Conservation (phyloP, 2,888 invertebrate genomes). For the Caenorhabditis wallacei region DNA sequence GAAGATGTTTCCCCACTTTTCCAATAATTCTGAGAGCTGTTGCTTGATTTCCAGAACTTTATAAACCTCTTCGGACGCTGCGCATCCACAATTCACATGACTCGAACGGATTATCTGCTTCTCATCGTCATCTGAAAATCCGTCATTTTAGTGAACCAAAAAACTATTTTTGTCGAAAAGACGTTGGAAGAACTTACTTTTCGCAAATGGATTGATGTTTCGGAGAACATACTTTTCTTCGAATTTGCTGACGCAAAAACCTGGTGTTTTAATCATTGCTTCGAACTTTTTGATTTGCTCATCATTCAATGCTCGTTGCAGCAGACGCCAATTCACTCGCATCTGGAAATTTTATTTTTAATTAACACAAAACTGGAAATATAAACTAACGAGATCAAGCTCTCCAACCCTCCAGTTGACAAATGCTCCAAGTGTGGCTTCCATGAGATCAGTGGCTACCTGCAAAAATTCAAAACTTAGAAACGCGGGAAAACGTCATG, state of each 20-base stretch:
- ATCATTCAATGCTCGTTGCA: constrained; percentile 28
- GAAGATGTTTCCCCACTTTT: constrained; percentile 11
- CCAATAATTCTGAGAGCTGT: constrained; percentile 3
- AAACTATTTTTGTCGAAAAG: too few relatives aligned
- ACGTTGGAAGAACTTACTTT: too few relatives aligned
- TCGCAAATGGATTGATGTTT: constrained; percentile 38
- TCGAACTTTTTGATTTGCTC: constrained; percentile 23
- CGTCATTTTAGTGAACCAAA: too few relatives aligned
- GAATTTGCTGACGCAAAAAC: constrained; percentile 42
- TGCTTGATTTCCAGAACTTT: constrained; percentile 26
- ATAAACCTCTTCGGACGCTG: not conserved
- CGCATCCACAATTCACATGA: constrained; percentile 14
- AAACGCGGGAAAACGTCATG: not conserved
- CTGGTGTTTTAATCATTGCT: constrained; percentile 42
- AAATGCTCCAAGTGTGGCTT: constrained; percentile 9
- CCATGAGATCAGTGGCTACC: constrained; percentile 15
- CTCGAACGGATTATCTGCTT: not conserved
- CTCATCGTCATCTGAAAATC: too few relatives aligned
- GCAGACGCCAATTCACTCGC: constrained; percentile 17
- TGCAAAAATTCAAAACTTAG: constrained; percentile 6
- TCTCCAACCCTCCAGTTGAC: constrained; percentile 27
- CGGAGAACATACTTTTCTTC: constrained; percentile 36
- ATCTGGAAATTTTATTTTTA: constrained; percentile 31
- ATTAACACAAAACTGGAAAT: too few relatives aligned
- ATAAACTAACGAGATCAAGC: constrained; percentile 35